A percentile compares a stretch with the other conserved stretches of the same genome.
These are phyloP conservation scores for Leptoteleia sp. DNA, from an alignment of 1,140 invertebrate species.

Conservation along the genomic window DNA sequence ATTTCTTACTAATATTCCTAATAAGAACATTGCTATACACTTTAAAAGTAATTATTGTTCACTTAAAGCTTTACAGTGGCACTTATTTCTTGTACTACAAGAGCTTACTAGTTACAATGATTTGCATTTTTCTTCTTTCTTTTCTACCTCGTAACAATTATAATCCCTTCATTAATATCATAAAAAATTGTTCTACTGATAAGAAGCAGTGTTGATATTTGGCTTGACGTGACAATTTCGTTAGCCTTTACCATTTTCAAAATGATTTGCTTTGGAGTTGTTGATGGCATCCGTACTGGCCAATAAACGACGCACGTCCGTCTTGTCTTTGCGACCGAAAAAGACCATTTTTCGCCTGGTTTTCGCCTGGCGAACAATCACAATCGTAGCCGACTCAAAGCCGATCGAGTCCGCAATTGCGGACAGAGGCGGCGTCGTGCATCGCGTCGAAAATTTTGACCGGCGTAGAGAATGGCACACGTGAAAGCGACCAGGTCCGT, in stretches of 20 bases:
- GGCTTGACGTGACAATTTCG: no score
- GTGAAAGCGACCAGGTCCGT: constrained; percentile 19
- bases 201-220: no score
- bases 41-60: no score
- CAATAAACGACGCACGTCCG: constrained; percentile 75
- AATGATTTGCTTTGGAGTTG: constrained; percentile 73
- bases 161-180: no score
- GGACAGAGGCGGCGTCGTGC: constrained; percentile 12
- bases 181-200: no score
- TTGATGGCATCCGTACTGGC: constrained; percentile 77
- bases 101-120: no score
- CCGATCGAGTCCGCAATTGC: constrained; percentile 16
- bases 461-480: constrained; percentile 25
- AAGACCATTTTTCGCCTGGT: constrained; percentile 73
- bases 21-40: no score
- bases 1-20: no score
- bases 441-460: constrained; percentile 17
- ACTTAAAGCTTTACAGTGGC: no score
- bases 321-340: constrained; percentile 77
- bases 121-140: no score
- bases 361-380: background rate
- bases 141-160: no score
- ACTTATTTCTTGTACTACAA: no score
- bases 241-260: constrained; percentile 79
- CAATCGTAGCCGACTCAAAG: constrained; percentile 7